Base-by-base conservation (phyloP, 2,797 vertebrate genomes). In the Pangasius krempfi region DNA sequence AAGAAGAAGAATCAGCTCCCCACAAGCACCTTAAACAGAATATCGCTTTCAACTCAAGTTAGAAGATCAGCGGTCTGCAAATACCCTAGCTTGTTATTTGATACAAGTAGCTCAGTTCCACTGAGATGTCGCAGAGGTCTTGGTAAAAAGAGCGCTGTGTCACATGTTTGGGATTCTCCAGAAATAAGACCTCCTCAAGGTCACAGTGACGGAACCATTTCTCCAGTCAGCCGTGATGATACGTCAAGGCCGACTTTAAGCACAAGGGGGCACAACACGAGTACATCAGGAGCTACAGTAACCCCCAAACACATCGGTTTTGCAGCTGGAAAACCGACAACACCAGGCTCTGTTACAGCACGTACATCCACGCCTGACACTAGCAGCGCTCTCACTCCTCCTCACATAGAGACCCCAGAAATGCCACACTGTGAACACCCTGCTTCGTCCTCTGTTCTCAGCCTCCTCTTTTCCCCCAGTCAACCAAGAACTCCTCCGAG, bases 11-110 rank as follows among this genome's bases (percentile, higher is more conserved):
- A 52, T 68, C 85, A 89, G 9, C 90, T 93, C 0, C 25, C 88
- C 56, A 90, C 92, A 20, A 94, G 92, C 89, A 84, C 90, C 75
- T 91, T 93, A 6, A 91, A 93, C 81, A 93, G 1, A 58, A 93
- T 89, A 52, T 93, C 13, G 0, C 89, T 93, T 76, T 86, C 93
- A 47, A 88, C 92, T 60, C 87, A 78, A 0, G 56, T 50, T 78
- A 93, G 90, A 88, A 97, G 95, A 92, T 89, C 83, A 47, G 88
- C 25, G 7, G 91, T 93, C 22, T 94, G 93, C 90, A 97, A 93
- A 93, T 98, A 96, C 89, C 95, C 96, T 16, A 68, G 95, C 5
- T 94, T 99, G 87, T 92, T 90, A 0, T 99, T 99, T 91, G 91
- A 94, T 68, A 91, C 64, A 9, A 91, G 91, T 47, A 78, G 85